Evolutionary conservation across 2,113 vertebrate species (phyloP).

Genomic region (Pristiophorus japonicus): DNA sequence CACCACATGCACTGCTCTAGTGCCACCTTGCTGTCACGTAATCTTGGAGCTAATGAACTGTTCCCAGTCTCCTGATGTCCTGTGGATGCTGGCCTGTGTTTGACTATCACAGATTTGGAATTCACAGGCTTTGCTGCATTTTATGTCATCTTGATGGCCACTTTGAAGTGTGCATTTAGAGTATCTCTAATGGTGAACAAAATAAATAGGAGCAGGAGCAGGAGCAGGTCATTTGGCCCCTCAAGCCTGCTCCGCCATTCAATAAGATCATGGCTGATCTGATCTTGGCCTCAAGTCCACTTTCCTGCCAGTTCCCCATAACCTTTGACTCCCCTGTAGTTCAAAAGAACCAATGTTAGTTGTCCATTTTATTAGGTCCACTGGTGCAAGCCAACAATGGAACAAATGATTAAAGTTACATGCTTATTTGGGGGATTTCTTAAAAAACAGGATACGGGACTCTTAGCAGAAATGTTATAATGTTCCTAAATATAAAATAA

Average conservation of each 20-base stretch:
- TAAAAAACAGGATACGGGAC: not conserved
- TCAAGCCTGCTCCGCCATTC: too few relatives aligned
- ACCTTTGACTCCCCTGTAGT: too few relatives aligned
- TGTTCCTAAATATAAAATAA: not conserved
- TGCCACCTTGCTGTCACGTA: not conserved
- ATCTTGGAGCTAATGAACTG: not conserved
- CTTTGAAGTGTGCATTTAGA: not conserved
- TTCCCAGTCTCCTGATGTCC: not conserved
- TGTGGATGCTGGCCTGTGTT: not conserved
- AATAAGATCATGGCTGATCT: too few relatives aligned
- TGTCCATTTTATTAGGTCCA: not conserved
- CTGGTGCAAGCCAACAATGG: not conserved
- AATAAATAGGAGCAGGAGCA: too few relatives aligned
- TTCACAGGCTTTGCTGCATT: not conserved
- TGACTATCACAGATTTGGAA: not conserved
- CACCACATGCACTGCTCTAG: not conserved
- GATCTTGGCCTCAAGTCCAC: too few relatives aligned
- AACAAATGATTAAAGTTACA: not conserved
- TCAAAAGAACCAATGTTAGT: not conserved
- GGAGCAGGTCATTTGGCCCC: too few relatives aligned
- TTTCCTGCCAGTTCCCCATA: too few relatives aligned
- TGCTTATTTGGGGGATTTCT: not conserved
- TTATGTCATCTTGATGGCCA: not conserved
- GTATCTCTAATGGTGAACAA: not conserved
- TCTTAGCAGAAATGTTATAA: not conserved